Conservation (phyloP, 1,140 invertebrate genomes). For the Tachypleus tridentatus region DNA sequence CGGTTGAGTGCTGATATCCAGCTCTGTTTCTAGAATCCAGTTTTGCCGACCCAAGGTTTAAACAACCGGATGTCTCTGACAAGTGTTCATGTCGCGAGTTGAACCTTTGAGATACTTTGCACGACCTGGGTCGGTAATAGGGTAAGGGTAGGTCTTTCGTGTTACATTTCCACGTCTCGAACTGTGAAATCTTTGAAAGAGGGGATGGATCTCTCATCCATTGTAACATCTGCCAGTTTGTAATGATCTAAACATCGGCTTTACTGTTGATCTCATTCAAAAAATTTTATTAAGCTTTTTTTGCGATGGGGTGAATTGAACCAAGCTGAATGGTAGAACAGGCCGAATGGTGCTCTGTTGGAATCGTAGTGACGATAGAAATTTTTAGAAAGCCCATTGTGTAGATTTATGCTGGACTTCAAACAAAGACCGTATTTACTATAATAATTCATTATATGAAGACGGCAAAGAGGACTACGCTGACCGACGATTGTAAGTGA, state of each 20-base stretch:
- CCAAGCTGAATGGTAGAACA: constrained; percentile 92
- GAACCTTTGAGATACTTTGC: constrained; percentile 60
- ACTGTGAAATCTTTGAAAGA: constrained; percentile 58
- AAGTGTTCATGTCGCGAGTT: constrained; percentile 55
- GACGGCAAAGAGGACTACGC: no score
- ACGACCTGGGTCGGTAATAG: constrained; percentile 72
- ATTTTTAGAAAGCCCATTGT: constrained; percentile 60
- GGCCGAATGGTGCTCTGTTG: constrained; percentile 79
- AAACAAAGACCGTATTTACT: no score
- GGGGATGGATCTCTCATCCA: constrained; percentile 87
- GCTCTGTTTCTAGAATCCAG: no score
- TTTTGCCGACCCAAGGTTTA: constrained; percentile 81
- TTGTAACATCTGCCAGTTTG: constrained; percentile 82
- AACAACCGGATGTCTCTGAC: constrained; percentile 78
- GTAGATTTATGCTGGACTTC: no score
- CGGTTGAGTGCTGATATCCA: no score
- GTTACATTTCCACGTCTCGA: constrained; percentile 80
- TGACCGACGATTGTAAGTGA: no score
- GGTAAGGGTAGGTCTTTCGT: constrained; percentile 29
- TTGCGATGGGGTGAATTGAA: constrained; percentile 88
- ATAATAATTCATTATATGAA: constrained; percentile 39
- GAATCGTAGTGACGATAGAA: constrained; percentile 85
- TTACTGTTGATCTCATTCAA: constrained; percentile 76
- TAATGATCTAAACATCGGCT: constrained; percentile 82
- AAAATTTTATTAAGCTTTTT: constrained; percentile 81